Evolutionary conservation across 1,140 invertebrate species (phyloP).

Genomic region (Drosophila kikkawai): DNA sequence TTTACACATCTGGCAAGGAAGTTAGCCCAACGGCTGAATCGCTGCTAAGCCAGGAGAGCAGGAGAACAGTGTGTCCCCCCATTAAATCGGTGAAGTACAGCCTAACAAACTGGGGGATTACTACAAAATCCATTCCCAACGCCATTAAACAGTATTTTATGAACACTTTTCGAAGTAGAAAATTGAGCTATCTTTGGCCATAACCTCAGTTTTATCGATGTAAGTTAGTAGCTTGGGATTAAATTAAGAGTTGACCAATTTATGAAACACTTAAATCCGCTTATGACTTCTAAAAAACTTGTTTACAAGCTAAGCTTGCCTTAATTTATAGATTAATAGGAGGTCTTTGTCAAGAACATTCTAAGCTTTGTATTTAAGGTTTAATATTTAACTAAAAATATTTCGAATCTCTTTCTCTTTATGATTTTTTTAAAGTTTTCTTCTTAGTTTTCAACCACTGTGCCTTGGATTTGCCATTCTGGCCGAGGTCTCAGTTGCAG

Average conservation of each 20-base stretch:
- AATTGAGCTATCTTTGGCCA: constrained; percentile 4
- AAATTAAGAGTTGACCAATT: not conserved
- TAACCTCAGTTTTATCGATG: constrained; percentile 4
- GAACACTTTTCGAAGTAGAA: not conserved
- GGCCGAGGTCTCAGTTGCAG: constrained; percentile 44
- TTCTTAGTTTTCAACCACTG: constrained; percentile 12
- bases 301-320: not conserved
- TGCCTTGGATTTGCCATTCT: constrained; percentile 18
- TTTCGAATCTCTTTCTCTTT: not conserved
- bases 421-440: not conserved
- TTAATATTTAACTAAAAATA: not conserved
- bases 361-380: not conserved
- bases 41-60: constrained; percentile 40
- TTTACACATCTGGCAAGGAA: constrained; percentile 72
- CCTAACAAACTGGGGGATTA: constrained; percentile 2
- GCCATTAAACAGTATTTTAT: constrained; percentile 26
- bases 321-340: not conserved
- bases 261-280: not conserved
- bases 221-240: not conserved
- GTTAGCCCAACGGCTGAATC: constrained; percentile 40
- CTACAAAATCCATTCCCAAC: constrained; percentile 21
- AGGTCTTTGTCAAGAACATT: not conserved
- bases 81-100: constrained; percentile 20
- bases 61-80: constrained; percentile 2
- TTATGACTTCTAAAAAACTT: not conserved